Conservation (phyloP, 2,888 invertebrate species). For the Sialis fuliginosa region DNA sequence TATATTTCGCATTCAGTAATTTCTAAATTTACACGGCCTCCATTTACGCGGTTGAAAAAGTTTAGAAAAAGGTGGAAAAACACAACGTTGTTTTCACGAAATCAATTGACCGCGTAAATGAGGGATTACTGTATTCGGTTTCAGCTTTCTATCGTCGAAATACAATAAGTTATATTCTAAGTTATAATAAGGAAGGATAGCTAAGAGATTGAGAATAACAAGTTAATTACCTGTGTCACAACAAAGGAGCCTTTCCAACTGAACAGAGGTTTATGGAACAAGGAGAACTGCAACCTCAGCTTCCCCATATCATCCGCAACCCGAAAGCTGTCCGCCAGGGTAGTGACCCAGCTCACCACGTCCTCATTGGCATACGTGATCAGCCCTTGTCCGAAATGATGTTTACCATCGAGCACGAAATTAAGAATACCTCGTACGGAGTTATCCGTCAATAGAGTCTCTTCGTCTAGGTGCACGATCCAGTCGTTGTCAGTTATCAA, state of each 20-base stretch:
- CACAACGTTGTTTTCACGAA: too few relatives aligned
- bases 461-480: slow-evolving; percentile 96
- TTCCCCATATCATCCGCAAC: slow-evolving; percentile 98
- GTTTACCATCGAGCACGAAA: slow-evolving; percentile 85
- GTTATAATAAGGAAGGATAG: too few relatives aligned
- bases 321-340: slow-evolving; percentile 86
- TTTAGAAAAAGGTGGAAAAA: too few relatives aligned
- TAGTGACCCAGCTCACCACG: slow-evolving; percentile 93
- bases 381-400: slow-evolving; percentile 89
- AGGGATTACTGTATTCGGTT: too few relatives aligned
- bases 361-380: slow-evolving; percentile 94
- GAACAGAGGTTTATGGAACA: slow-evolving; percentile 88
- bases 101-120: too few relatives aligned
- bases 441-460: slow-evolving; percentile 85
- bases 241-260: slow-evolving; percentile 98
- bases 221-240: slow-evolving; percentile 68
- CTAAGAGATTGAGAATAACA: too few relatives aligned
- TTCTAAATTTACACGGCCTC: too few relatives aligned
- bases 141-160: too few relatives aligned
- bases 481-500: slow-evolving; percentile 74
- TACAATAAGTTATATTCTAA: too few relatives aligned
- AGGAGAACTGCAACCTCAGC: slow-evolving; percentile 74
- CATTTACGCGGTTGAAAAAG: too few relatives aligned
- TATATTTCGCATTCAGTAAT: too few relatives aligned
- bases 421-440: slow-evolving; percentile 80